Conservation (phyloP, 2,888 invertebrate genomes). For the Ophioninae sp. region DNA sequence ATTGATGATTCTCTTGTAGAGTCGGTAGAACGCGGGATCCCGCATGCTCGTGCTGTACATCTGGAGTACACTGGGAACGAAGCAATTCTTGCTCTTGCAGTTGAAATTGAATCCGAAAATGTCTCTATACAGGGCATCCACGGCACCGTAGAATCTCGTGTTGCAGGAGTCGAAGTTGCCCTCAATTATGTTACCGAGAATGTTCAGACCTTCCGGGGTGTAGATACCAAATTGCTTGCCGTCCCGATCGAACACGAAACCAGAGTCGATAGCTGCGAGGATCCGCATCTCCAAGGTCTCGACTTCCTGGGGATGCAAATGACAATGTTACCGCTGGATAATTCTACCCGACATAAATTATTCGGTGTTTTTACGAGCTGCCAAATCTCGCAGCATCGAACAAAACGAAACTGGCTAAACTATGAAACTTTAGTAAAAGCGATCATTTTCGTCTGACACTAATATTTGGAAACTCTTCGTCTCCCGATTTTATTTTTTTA, state of each 20-base stretch:
- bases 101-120: slow-evolving; percentile 80
- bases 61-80: slow-evolving; percentile 85
- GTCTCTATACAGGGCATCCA: slow-evolving; percentile 83
- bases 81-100: slow-evolving; percentile 78
- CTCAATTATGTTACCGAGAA: slow-evolving; percentile 83
- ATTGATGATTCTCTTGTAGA: slow-evolving; percentile 85
- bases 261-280: slow-evolving; percentile 75
- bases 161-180: slow-evolving; percentile 82
- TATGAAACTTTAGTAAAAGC: neutral
- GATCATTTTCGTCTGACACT: neutral
- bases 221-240: slow-evolving; percentile 76
- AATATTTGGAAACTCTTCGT: too few relatives aligned
- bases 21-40: slow-evolving; percentile 87
- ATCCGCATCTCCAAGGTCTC: slow-evolving; percentile 73
- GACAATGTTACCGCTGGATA: neutral
- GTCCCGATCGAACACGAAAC: slow-evolving; percentile 69
- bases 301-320: slow-evolving; percentile 67
- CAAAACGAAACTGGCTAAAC: neutral
- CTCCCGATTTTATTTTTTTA: too few relatives aligned
- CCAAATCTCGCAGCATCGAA: neutral
- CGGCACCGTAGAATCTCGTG: slow-evolving; percentile 83
- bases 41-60: slow-evolving; percentile 86
- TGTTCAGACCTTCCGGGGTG: slow-evolving; percentile 82
- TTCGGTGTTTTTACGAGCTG: neutral
- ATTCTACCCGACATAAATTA: neutral